A percentile compares a stretch with the other conserved stretches of the same genome.
These are phyloP conservation scores for Drosophila pectinifera DNA, from an alignment of 1,140 invertebrate genomes.

Conservation along the genomic window DNA sequence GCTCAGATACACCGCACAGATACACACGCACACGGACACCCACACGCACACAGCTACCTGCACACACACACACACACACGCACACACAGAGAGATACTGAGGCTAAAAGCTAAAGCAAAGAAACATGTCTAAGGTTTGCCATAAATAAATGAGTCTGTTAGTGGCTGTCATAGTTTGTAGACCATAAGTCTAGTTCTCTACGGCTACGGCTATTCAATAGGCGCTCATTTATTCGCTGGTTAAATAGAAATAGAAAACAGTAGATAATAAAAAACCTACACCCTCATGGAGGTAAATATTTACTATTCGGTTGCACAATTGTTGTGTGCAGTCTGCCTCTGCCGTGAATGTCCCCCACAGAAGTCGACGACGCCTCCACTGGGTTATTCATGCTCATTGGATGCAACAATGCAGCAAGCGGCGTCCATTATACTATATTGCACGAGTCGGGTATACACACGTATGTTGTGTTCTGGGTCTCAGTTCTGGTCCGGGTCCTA, in stretches of 20 bases:
- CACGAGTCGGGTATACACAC: constrained; percentile 1
- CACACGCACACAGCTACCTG: constrained; percentile 21
- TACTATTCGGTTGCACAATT: constrained; percentile 49
- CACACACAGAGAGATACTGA: constrained; percentile 16
- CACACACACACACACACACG: constrained; percentile 34
- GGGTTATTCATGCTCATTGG: constrained; percentile 42
- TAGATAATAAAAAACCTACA: constrained; percentile 1
- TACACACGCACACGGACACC: constrained; percentile 33
- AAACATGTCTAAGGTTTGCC: constrained; percentile 79
- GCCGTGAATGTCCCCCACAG: constrained; percentile 30
- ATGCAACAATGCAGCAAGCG: constrained; percentile 41
- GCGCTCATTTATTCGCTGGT: constrained; percentile 44
- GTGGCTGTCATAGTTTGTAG: constrained; percentile 48
- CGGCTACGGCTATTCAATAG: constrained; percentile 62
- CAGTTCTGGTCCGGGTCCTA: constrained; percentile 21
- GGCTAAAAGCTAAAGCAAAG: constrained; percentile 49
- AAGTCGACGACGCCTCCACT: constrained; percentile 33
- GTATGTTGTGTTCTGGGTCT: constrained; percentile 16
- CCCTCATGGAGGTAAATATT: constrained; percentile 16
- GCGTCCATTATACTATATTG: constrained; percentile 21
- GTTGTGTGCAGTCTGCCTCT: constrained; percentile 11
- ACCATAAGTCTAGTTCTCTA: constrained; percentile 60
- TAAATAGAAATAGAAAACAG: constrained; percentile 10
- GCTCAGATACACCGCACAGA: constrained; percentile 9
- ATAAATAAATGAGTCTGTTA: constrained; percentile 40